Evolutionary conservation across 2,797 vertebrate species (phyloP).

Genomic region (Novumbra hubbsi): DNA sequence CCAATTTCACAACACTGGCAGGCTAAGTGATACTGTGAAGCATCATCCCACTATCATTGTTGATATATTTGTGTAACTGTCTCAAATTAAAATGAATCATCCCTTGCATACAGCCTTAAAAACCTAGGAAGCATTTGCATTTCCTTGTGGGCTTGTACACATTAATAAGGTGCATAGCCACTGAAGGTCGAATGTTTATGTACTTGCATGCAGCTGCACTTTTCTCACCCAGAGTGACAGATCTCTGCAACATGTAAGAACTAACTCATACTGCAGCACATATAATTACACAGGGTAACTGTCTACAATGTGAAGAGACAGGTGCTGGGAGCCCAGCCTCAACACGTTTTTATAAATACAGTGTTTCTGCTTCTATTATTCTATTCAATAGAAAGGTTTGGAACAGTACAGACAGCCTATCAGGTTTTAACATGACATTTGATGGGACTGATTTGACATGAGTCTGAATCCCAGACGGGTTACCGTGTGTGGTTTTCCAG

Average conservation of each 20-base stretch:
- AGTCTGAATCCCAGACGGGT: not conserved
- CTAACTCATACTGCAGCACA: not conserved
- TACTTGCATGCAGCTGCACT: not conserved
- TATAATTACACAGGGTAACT: not conserved
- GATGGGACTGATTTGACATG: not conserved
- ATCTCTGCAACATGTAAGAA: not conserved
- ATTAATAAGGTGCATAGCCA: too few relatives aligned
- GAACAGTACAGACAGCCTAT: not conserved
- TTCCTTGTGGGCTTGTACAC: too few relatives aligned
- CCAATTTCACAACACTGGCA: too few relatives aligned
- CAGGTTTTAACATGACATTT: not conserved
- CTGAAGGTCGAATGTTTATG: too few relatives aligned
- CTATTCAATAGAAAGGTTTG: not conserved
- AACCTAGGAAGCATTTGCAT: too few relatives aligned
- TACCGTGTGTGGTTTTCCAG: slow-evolving; percentile 96
- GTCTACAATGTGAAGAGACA: not conserved
- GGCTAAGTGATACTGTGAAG: too few relatives aligned
- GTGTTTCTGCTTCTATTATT: not conserved
- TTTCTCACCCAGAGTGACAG: not conserved
- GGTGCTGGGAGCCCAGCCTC: not conserved
- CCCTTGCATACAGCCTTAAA: too few relatives aligned
- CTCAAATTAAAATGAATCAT: too few relatives aligned
- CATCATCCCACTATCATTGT: too few relatives aligned
- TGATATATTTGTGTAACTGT: too few relatives aligned
- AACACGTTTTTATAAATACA: not conserved